Conservation (phyloP, 2,797 vertebrate species). For the Prunella strophiata region DNA sequence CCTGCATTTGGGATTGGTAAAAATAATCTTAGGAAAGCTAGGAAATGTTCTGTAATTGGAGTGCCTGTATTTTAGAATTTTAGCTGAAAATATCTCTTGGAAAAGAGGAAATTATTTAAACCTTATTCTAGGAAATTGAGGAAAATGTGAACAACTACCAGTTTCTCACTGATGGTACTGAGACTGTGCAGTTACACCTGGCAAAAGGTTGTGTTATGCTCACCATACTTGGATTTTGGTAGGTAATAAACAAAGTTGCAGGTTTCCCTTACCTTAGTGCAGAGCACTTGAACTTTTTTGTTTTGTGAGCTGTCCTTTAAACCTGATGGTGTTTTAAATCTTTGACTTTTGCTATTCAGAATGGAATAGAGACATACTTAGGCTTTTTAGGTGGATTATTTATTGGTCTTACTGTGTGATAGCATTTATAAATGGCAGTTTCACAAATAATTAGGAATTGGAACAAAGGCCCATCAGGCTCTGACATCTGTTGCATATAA, state of each 20-base stretch:
- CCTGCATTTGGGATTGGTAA: neutral
- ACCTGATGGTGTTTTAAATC: neutral
- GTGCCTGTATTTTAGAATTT: neutral
- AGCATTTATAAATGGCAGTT: constrained; percentile 1
- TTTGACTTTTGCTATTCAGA: neutral
- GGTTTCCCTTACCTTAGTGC: neutral
- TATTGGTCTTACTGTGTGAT: neutral
- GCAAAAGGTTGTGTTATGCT: neutral
- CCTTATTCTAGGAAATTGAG: neutral
- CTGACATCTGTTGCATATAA: constrained; percentile 37
- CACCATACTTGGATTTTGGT: neutral
- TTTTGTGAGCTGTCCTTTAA: neutral
- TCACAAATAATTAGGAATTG: constrained; percentile 37
- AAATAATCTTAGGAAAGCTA: neutral
- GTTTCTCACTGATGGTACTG: neutral
- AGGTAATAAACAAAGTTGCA: neutral
- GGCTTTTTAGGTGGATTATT: neutral
- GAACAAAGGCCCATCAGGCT: constrained; percentile 26
- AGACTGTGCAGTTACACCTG: neutral
- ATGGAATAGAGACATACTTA: neutral
- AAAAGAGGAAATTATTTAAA: neutral
- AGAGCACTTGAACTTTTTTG: neutral
- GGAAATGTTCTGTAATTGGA: neutral
- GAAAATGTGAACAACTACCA: neutral
- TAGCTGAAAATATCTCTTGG: neutral